Evolutionary conservation across 1,140 invertebrate species (phyloP).

Genomic region (Lordiphosa collinella): DNA sequence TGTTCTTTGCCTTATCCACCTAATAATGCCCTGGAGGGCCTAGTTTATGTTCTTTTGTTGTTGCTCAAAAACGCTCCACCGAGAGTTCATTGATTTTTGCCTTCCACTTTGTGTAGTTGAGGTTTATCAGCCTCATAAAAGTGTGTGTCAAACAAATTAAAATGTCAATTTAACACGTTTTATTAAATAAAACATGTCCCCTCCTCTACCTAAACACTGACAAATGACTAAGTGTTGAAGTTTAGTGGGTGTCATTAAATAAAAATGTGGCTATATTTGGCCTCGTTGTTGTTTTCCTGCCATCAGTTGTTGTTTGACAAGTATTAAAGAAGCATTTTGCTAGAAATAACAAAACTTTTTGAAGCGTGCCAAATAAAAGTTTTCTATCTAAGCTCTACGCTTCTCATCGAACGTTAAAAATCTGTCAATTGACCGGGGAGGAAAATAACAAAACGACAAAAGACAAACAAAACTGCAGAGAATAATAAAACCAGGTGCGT

Average conservation of each 20-base stretch:
- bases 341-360: constrained; percentile 33
- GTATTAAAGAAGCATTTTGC: constrained; percentile 45
- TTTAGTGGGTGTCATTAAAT: constrained; percentile 17
- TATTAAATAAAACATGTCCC: constrained; percentile 55
- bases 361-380: constrained; percentile 48
- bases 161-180: constrained; percentile 71
- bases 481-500: too few species aligned
- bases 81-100: constrained; percentile 70
- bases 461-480: too few species aligned
- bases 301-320: constrained; percentile 21
- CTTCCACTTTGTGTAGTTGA: constrained; percentile 3
- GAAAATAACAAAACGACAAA: too few species aligned
- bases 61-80: constrained; percentile 32
- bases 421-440: too few species aligned
- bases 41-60: background rate
- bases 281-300: background rate
- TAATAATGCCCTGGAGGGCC: constrained; percentile 60
- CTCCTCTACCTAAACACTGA: constrained; percentile 32
- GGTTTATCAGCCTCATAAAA: constrained; percentile 5
- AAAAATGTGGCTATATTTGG: constrained; percentile 23
- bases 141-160: constrained; percentile 60
- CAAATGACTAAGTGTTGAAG: constrained; percentile 53
- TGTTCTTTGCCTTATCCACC: constrained; percentile 14
- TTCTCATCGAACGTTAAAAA: too few species aligned
- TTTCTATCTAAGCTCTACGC: background rate